These are phyloP conservation scores for Epinotia brunnichana DNA, from an alignment of 2,888 invertebrate genomes.

Conservation along the genomic window DNA sequence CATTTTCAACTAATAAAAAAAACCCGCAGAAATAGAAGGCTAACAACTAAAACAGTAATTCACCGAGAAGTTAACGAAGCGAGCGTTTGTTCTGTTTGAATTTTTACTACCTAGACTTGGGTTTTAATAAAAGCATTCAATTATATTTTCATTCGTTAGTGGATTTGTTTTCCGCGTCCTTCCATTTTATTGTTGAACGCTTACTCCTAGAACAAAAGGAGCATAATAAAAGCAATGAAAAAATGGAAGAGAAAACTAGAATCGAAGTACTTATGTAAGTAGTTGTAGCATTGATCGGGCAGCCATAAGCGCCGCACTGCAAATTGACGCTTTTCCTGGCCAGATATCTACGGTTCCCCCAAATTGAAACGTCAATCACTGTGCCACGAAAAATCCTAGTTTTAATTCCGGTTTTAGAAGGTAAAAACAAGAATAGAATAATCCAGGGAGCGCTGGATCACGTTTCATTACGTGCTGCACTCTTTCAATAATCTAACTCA, in stretches of 20 bases:
- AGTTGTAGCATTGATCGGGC: not conserved
- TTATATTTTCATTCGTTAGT: conserved; percentile 12
- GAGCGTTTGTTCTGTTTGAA: not conserved
- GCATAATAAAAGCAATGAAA: conserved; percentile 27
- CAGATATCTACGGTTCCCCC: conserved; percentile 57
- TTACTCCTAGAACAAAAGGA: conserved; percentile 25
- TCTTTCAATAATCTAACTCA: not conserved
- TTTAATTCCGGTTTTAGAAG: not conserved
- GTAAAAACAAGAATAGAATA: conserved; percentile 10
- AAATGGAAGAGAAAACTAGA: conserved; percentile 14
- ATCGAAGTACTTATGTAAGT: conserved; percentile 19
- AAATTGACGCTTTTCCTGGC: conserved; percentile 62
- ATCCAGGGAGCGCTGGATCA: too few relatives aligned
- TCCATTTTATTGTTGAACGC: conserved; percentile 14
- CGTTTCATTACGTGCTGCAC: not conserved
- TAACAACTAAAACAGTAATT: not conserved
- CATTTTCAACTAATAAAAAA: too few relatives aligned
- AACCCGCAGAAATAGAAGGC: not conserved
- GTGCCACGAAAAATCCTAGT: conserved; percentile 47
- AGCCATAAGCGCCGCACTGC: conserved; percentile 5
- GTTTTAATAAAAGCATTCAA: conserved; percentile 17
- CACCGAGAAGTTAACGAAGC: not conserved
- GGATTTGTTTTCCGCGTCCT: conserved; percentile 3
- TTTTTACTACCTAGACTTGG: not conserved
- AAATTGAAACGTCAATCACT: conserved; percentile 75